phyloP scores from a whole-genome alignment of 2,797 vertebrate species.

The Cyprinella venusta region DNA sequence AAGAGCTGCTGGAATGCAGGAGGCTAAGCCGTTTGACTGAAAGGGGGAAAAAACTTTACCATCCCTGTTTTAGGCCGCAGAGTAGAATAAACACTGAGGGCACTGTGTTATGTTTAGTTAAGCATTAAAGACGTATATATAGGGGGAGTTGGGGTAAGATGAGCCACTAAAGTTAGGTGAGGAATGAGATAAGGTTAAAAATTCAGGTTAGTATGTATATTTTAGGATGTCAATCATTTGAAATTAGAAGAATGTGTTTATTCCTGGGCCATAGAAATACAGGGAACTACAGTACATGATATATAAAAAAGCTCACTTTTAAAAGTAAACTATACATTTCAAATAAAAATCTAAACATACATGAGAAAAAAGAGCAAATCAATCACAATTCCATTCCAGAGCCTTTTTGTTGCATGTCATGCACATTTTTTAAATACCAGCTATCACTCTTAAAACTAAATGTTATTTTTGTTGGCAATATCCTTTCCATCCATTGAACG shows the following conservation, averaged over 20 bases:
- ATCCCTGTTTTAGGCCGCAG: slow-evolving; percentile 48
- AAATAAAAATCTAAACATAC: no score
- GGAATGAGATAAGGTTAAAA: no score
- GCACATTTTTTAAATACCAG: neutral
- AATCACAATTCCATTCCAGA: neutral
- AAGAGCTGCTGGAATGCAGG: slow-evolving; percentile 68
- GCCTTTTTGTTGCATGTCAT: neutral
- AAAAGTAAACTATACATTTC: neutral
- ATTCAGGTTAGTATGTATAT: neutral
- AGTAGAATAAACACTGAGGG: slow-evolving; percentile 64
- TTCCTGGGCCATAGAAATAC: neutral
- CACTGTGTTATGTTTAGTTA: slow-evolving; percentile 49
- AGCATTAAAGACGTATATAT: slow-evolving; percentile 2
- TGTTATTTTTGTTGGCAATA: no score
- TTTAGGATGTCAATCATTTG: neutral
- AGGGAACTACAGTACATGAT: neutral
- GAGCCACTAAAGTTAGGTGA: neutral
- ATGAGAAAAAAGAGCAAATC: neutral
- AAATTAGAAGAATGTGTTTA: neutral
- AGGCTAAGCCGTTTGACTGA: slow-evolving; percentile 59
- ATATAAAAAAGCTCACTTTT: neutral
- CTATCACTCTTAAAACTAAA: neutral
- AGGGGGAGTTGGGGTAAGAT: neutral
- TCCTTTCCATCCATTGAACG: neutral
- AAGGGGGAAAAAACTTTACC: slow-evolving; percentile 58